These are phyloP conservation scores for Andrena camellia DNA, from an alignment of 2,888 invertebrate genomes.

Conservation along the genomic window DNA sequence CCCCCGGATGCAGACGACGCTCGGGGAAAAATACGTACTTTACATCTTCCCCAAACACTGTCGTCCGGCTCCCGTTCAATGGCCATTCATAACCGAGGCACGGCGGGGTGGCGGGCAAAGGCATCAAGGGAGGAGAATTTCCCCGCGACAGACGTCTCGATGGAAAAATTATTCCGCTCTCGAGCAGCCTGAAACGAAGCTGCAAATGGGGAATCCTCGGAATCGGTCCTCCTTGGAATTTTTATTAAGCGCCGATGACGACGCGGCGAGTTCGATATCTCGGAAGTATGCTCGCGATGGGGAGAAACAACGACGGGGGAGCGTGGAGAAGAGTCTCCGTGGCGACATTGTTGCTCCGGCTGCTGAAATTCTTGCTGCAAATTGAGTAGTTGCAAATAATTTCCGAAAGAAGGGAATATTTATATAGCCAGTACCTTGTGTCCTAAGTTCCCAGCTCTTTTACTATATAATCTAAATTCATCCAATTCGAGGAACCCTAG, in stretches of 20 bases:
- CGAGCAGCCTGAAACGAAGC: constrained; percentile 48
- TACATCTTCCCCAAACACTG: constrained; percentile 55
- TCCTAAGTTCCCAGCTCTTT: no score
- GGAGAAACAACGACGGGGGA: background rate
- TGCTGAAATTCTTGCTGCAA: background rate
- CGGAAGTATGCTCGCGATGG: background rate
- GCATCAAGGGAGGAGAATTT: constrained; percentile 23
- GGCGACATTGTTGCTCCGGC: background rate
- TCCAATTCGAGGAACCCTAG: no score
- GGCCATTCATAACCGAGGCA: constrained; percentile 44
- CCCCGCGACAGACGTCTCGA: constrained; percentile 53
- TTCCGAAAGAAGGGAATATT: no score
- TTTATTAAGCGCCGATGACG: constrained; percentile 30
- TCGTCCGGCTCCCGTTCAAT: constrained; percentile 50
- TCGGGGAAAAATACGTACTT: constrained; percentile 50
- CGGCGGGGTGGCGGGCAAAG: background rate
- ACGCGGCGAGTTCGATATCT: constrained; percentile 1
- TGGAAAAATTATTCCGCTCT: constrained; percentile 62
- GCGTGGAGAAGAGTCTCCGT: background rate
- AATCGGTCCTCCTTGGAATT: constrained; percentile 37
- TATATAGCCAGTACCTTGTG: no score
- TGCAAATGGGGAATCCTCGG: constrained; percentile 40
- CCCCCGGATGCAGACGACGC: constrained; percentile 15
- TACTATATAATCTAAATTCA: no score
- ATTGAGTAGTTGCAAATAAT: no score